Conservation (phyloP, 2,113 vertebrate genomes). For the Turnix velox region DNA sequence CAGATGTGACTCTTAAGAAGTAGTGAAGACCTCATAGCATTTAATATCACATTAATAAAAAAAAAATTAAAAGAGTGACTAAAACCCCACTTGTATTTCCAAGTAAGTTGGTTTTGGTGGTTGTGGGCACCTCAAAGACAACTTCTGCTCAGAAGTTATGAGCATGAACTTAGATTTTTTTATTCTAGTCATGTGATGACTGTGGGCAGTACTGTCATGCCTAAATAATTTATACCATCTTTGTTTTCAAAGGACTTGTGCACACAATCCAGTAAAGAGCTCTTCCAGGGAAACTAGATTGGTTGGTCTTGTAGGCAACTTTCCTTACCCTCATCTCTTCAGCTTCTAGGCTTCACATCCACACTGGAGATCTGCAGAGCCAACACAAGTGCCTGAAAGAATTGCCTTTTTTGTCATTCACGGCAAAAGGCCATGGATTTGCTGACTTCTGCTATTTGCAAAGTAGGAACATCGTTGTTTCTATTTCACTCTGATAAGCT, state of each 20-base stretch:
- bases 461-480: neutral
- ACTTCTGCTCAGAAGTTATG: neutral
- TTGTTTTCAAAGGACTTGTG: neutral
- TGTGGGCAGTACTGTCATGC: neutral
- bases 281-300: neutral
- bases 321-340: neutral
- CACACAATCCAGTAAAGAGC: neutral
- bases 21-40: neutral
- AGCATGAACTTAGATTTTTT: neutral
- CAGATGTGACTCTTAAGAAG: neutral
- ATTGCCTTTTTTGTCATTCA: neutral
- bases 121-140: neutral
- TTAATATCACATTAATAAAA: neutral
- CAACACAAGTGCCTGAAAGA: neutral
- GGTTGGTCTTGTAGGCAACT: neutral
- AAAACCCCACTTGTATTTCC: neutral
- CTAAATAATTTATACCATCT: neutral
- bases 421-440: neutral
- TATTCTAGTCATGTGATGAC: neutral
- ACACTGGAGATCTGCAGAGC: neutral
- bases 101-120: neutral
- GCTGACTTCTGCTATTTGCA: neutral
- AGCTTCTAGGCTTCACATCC: neutral
- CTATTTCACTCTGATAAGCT: neutral
- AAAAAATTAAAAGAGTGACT: neutral